phyloP scores from a whole-genome alignment of 2,888 invertebrate species.

The Euzophera pinguis region DNA sequence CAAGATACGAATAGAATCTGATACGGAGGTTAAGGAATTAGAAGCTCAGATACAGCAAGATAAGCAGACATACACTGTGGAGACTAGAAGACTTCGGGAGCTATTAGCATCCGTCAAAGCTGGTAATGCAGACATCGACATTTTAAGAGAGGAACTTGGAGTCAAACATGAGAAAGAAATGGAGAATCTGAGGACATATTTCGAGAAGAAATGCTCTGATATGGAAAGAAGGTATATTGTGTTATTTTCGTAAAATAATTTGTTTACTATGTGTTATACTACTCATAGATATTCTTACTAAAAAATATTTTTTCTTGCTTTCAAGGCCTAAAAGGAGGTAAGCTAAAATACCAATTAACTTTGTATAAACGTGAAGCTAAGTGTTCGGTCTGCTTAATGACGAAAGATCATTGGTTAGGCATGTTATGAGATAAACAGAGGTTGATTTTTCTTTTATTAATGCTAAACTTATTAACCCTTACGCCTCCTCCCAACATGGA shows the following conservation, averaged over 20 bases:
- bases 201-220: slow-evolving; percentile 89
- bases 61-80: slow-evolving; percentile 74
- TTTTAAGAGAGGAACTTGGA: slow-evolving; percentile 80
- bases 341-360: slow-evolving; percentile 24
- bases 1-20: slow-evolving; percentile 62
- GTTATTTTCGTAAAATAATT: neutral
- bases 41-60: slow-evolving; percentile 76
- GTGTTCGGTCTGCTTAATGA: too few species aligned
- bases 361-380: too few species aligned
- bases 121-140: slow-evolving; percentile 77
- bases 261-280: neutral
- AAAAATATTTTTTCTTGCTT: slow-evolving; percentile 35
- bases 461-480: too few species aligned
- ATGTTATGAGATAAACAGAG: too few species aligned
- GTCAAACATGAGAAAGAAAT: slow-evolving; percentile 86
- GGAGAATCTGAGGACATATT: slow-evolving; percentile 88
- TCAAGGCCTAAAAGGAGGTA: slow-evolving; percentile 46
- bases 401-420: too few species aligned
- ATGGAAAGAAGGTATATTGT: slow-evolving; percentile 85
- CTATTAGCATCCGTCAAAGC: slow-evolving; percentile 79
- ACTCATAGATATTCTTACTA: neutral
- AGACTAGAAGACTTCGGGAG: slow-evolving; percentile 76
- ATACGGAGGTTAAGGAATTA: slow-evolving; percentile 59
- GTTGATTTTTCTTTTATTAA: too few species aligned
- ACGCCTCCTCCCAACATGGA: too few species aligned